Evolutionary conservation across 2,113 vertebrate species (phyloP).

Genomic region (Peromyscus maniculatus): DNA sequence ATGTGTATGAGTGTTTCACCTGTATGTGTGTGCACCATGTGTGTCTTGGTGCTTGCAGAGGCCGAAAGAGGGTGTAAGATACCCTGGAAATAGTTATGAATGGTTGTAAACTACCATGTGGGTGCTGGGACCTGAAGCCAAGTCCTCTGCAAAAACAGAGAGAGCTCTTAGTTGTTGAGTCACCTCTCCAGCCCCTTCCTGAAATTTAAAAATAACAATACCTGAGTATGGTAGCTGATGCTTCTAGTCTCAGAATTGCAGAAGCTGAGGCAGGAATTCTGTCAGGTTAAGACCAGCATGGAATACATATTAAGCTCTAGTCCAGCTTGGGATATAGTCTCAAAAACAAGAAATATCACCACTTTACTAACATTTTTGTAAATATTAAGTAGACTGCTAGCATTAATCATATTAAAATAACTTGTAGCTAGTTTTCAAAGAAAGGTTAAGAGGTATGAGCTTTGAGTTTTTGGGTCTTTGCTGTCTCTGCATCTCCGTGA

Average conservation of each 20-base stretch:
- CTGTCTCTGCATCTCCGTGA: background rate
- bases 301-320: background rate
- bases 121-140: background rate
- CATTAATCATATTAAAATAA: conserved; percentile 18
- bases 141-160: background rate
- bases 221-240: no score
- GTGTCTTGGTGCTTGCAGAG: background rate
- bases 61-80: background rate
- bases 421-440: conserved; percentile 24
- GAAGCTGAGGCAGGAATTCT: background rate
- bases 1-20: background rate
- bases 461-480: background rate
- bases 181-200: background rate
- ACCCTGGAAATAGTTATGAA: background rate
- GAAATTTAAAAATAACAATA: background rate
- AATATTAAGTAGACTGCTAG: background rate
- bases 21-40: background rate
- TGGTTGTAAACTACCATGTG: background rate
- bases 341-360: background rate
- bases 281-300: background rate
- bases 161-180: background rate
- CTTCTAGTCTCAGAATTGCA: background rate
- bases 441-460: background rate
- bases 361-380: conserved; percentile 19
- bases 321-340: background rate